Conservation (phyloP, 2,113 vertebrate species). For the Athene noctua region DNA sequence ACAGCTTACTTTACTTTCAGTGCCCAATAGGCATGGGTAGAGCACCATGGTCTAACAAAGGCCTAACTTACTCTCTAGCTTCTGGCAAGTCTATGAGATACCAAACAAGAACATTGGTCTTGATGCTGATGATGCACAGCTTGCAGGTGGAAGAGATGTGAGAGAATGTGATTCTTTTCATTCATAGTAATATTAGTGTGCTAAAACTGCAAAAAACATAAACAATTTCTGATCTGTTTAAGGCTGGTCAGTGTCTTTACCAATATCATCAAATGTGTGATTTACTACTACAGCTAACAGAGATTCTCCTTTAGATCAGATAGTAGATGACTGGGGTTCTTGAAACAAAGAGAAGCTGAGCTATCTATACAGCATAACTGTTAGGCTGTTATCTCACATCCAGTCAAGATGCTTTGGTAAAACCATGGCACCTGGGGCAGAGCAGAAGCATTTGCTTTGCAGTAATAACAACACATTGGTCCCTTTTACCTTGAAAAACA, state of each 20-base stretch:
- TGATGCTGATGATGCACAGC: not conserved
- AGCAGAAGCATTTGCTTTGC: not conserved
- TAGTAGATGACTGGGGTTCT: not conserved
- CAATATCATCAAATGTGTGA: not conserved
- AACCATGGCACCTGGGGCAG: not conserved
- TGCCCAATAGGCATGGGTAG: not conserved
- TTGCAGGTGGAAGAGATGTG: not conserved
- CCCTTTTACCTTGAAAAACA: slow-evolving; percentile 3
- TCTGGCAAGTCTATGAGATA: not conserved
- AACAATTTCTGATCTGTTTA: not conserved
- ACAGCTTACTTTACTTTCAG: not conserved
- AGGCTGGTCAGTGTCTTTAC: not conserved
- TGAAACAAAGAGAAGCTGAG: not conserved
- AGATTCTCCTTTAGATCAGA: not conserved
- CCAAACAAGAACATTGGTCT: not conserved
- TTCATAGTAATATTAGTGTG: not conserved
- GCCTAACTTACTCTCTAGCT: not conserved
- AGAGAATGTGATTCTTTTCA: not conserved
- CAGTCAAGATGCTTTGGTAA: not conserved
- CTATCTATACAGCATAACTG: not conserved
- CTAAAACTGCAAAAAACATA: not conserved
- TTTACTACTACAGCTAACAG: not conserved
- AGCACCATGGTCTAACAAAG: not conserved
- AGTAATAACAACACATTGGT: not conserved
- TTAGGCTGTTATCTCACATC: not conserved